These are phyloP conservation scores for Nineta flava DNA, from an alignment of 2,888 invertebrate species.

Conservation along the genomic window DNA sequence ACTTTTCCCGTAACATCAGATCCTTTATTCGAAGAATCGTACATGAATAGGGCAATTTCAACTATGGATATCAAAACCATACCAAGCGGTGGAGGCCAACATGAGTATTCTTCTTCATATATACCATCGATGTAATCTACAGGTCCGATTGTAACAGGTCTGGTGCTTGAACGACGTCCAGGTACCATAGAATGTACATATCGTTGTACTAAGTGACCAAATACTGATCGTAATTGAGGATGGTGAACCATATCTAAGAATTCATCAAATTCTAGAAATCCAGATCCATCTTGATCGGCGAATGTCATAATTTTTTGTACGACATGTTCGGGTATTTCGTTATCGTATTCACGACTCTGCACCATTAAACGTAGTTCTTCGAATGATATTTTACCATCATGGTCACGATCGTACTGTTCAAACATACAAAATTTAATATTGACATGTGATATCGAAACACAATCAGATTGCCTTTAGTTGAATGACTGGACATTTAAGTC, in stretches of 20 bases:
- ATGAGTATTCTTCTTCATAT: slow-evolving; percentile 83
- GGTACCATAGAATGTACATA: slow-evolving; percentile 26
- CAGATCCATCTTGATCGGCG: slow-evolving; percentile 47
- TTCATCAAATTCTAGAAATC: slow-evolving; percentile 52
- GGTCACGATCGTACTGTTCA: slow-evolving; percentile 58
- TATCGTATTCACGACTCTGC: slow-evolving; percentile 39
- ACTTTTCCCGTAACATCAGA: slow-evolving; percentile 55
- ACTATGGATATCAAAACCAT: slow-evolving; percentile 80
- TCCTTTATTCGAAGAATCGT: slow-evolving; percentile 15
- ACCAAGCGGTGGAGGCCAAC: slow-evolving; percentile 82
- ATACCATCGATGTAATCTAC: slow-evolving; percentile 41
- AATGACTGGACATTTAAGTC: neutral
- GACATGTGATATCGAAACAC: neutral
- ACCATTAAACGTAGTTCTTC: slow-evolving; percentile 46
- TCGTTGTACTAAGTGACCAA: slow-evolving; percentile 45
- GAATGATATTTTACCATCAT: slow-evolving; percentile 52
- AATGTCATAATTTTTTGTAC: slow-evolving; percentile 48
- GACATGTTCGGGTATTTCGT: slow-evolving; percentile 51
- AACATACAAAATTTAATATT: slow-evolving; percentile 19
- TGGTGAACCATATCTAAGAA: slow-evolving; percentile 53
- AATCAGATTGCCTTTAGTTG: neutral
- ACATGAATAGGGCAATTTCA: slow-evolving; percentile 55
- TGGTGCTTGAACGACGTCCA: slow-evolving; percentile 12
- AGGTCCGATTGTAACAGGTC: slow-evolving; percentile 6
- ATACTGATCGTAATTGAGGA: slow-evolving; percentile 43